Evolutionary conservation across 2,888 invertebrate genomes (phyloP).

Genomic region (Bursaphelenchus okinawaensis): DNA sequence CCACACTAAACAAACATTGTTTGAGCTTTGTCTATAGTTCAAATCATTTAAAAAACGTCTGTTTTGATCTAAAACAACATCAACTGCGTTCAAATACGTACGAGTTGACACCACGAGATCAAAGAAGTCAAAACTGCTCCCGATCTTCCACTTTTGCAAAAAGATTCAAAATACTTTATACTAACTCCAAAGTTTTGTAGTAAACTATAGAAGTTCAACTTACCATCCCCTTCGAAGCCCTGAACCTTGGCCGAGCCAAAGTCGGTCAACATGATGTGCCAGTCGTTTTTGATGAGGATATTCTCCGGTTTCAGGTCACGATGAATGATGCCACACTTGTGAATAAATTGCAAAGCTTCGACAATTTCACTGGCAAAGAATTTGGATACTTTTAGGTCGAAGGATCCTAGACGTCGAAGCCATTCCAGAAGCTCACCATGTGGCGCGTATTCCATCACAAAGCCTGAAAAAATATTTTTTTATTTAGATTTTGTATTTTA

Average conservation of each 20-base stretch:
- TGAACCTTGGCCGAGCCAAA: conserved; percentile 79
- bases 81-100: neutral
- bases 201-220: neutral
- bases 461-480: too few relatives aligned
- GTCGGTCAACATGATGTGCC: conserved; percentile 93
- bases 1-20: too few relatives aligned
- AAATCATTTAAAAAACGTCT: too few relatives aligned
- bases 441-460: conserved; percentile 87
- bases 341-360: conserved; percentile 59
- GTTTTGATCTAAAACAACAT: too few relatives aligned
- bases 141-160: too few relatives aligned
- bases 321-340: conserved; percentile 43
- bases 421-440: conserved; percentile 88
- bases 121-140: too few relatives aligned
- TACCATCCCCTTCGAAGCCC: conserved; percentile 23
- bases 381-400: conserved; percentile 79
- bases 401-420: conserved; percentile 81
- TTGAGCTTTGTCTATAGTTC: too few relatives aligned
- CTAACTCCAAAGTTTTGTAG: too few relatives aligned
- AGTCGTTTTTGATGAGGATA: conserved; percentile 84
- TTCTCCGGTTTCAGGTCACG: conserved; percentile 94
- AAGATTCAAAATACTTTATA: too few relatives aligned
- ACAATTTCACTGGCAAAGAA: conserved; percentile 93
- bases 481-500: too few relatives aligned
- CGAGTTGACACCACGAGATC: too few relatives aligned